These are phyloP conservation scores for Bursaphelenchus mucronatus DNA, from an alignment of 1,140 invertebrate species.

Conservation along the genomic window DNA sequence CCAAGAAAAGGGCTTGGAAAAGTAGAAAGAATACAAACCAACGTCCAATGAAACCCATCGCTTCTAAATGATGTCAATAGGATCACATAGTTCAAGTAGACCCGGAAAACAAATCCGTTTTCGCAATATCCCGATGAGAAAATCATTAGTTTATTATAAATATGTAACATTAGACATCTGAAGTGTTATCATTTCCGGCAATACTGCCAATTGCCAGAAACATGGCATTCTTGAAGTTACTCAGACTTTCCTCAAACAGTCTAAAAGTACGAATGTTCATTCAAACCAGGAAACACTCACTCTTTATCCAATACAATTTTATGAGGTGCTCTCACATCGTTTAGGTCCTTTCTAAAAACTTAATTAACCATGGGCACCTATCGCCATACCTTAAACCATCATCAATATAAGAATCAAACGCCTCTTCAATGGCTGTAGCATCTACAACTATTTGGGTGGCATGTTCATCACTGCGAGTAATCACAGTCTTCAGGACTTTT, in stretches of 20 bases:
- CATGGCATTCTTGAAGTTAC: too few relatives aligned
- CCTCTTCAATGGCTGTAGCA: conserved; percentile 50
- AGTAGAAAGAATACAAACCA: conserved; percentile 16
- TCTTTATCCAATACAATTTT: too few relatives aligned
- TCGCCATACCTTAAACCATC: neutral
- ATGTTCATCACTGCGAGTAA: conserved; percentile 17
- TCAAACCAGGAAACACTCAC: too few relatives aligned
- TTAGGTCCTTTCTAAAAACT: too few relatives aligned
- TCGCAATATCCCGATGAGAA: neutral
- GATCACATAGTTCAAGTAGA: neutral
- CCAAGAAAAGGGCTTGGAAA: conserved; percentile 13
- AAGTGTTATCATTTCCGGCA: neutral
- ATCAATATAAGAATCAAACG: conserved; percentile 42
- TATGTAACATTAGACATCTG: conserved; percentile 1
- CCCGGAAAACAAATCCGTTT: neutral
- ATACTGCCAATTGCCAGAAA: too few relatives aligned
- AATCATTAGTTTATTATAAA: neutral
- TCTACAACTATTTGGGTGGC: conserved; percentile 51
- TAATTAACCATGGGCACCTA: too few relatives aligned
- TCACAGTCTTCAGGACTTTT: conserved; percentile 21
- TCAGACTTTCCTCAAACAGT: too few relatives aligned
- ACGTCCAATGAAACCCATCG: conserved; percentile 20
- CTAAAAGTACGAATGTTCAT: neutral
- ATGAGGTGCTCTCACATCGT: too few relatives aligned
- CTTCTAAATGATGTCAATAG: neutral